phyloP scores from a whole-genome alignment of 2,888 invertebrate genomes.

The Arrhopalites spinosus region DNA sequence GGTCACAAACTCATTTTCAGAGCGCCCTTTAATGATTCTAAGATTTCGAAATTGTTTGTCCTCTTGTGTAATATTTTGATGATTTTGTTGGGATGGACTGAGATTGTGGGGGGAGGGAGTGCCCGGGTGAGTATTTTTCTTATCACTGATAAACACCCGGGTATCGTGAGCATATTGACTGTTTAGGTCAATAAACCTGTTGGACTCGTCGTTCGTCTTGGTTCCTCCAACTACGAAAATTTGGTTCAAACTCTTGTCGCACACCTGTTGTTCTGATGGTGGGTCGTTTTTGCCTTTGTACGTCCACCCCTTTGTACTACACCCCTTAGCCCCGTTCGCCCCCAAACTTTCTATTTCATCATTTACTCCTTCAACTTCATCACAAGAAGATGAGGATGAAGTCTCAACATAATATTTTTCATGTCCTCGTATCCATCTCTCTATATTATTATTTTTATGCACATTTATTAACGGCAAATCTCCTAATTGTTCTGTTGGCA shows the following conservation, averaged over 20 bases:
- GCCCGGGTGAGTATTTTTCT: not conserved
- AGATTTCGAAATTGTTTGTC: not conserved
- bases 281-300: not conserved
- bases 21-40: slow-evolving; percentile 24
- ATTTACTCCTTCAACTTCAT: no score
- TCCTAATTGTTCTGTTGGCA: no score
- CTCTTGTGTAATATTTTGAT: not conserved
- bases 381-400: no score
- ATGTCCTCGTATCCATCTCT: no score
- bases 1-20: slow-evolving; percentile 35
- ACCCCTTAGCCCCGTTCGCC: not conserved
- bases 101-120: not conserved
- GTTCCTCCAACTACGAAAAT: slow-evolving; percentile 13
- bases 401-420: no score
- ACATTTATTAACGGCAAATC: no score
- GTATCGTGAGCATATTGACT: slow-evolving; percentile 37
- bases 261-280: not conserved
- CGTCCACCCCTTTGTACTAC: not conserved
- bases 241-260: slow-evolving; percentile 9
- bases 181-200: slow-evolving; percentile 35
- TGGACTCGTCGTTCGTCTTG: slow-evolving; percentile 10
- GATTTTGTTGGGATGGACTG: no score
- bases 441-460: no score
- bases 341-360: no score
- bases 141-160: no score